Base-by-base conservation (phyloP, 2,113 vertebrate genomes). In the Paracyprichromis sp. region DNA sequence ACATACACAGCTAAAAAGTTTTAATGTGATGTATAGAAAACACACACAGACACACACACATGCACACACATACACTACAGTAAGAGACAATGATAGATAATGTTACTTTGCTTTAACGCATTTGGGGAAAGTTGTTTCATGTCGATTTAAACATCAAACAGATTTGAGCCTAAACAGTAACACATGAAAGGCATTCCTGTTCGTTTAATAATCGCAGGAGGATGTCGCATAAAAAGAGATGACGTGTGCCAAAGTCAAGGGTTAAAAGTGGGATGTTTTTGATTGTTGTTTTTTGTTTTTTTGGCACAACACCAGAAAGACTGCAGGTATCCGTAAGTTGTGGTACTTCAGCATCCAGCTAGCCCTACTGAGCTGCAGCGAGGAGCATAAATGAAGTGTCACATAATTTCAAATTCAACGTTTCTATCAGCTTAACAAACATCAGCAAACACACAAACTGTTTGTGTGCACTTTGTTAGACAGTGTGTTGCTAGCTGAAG, bases 271-370 rank as follows among this genome's bases (percentile, higher is more conserved):
- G 54, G 21, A 57, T 26, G 21, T 26, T 56, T 56, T 26, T 56
- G 21, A 56, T 57, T 57, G 21, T 57, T 57, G 21, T 57, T 56
- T 56, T 56, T 56, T 56, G 0, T 0, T 1, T 13, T 24, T 24
- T 24, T 56, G 53, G 54, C 21, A 52, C 9, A 9, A 52, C 50
- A 56, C 54, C 21, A 56, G 21, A 56, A 7, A 24, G 21, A 26
- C 21, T 26, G 21, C 17, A 52, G 50, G 50, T 52, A 5, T n/a
- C 50, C 0, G 8, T 52, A 52, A n/a, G 50, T 52, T 52, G 50
- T 52, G 50, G 5, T 9, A 52, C 50, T 52, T 52, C 17, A 47
- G 14, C 45, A 47, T 16, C 14, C 7, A 47, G 45, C 45, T 47
- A 47, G 45, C 14, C 45, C 45, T 47, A 16, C 45, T 45, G 43